Conservation (phyloP, 2,797 vertebrate species). For the Myotis pilosus region DNA sequence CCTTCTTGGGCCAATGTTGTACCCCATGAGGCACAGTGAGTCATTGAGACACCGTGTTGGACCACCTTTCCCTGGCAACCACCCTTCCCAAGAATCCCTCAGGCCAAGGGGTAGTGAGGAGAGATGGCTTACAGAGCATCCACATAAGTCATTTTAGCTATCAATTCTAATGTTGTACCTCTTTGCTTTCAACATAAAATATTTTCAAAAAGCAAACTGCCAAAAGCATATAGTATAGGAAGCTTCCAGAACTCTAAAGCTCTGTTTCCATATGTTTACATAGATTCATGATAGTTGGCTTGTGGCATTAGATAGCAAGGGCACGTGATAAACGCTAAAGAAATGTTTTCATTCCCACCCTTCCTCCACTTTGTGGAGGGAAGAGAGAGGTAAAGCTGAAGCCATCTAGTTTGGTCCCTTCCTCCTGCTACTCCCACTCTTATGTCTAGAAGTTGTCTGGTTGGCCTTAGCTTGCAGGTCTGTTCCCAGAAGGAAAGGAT, state of each 20-base stretch:
- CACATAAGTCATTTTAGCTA: background rate
- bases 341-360: background rate
- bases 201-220: background rate
- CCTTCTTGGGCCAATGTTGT: background rate
- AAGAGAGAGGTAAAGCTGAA: background rate
- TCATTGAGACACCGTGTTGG: background rate
- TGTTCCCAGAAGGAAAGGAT: background rate
- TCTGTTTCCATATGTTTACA: background rate
- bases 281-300: background rate
- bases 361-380: background rate
- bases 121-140: background rate
- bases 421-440: background rate
- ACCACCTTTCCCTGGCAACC: background rate
- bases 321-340: background rate
- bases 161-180: background rate
- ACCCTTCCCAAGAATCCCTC: background rate
- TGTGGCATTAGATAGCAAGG: background rate
- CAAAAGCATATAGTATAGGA: background rate
- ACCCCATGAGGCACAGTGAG: background rate
- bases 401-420: background rate
- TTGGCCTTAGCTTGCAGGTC: background rate
- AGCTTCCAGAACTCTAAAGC: background rate
- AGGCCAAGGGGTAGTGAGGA: background rate
- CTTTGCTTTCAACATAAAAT: background rate
- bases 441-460: background rate